Percentiles rank a stretch among this genome's conserved stretches.
phyloP scores from a whole-genome alignment of 2,113 vertebrate genomes.

The Xenopus laevis region DNA sequence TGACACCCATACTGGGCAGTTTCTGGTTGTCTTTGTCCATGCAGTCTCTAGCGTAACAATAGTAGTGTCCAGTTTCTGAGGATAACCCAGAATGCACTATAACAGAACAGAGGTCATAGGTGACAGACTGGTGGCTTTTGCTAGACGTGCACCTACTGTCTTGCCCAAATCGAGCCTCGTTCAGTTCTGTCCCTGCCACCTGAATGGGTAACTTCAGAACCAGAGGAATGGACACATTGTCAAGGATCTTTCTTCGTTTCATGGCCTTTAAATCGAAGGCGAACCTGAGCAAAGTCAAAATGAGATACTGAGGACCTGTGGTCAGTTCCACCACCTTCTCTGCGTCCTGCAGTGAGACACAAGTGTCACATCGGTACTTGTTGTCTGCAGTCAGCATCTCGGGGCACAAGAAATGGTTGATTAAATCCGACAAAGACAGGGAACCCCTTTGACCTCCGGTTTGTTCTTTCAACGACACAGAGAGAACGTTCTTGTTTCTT shows the following conservation, averaged over 20 bases:
- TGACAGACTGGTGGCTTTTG: conserved; percentile 48
- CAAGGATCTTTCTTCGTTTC: conserved; percentile 76
- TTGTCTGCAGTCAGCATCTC: conserved; percentile 74
- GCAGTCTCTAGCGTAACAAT: conserved; percentile 75
- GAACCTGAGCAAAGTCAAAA: conserved; percentile 73
- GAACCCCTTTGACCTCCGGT: conserved; percentile 49
- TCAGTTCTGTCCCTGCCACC: conserved; percentile 1
- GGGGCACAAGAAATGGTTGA: conserved; percentile 75
- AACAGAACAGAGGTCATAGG: conserved; percentile 73
- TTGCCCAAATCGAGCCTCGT: neutral
- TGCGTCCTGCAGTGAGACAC: conserved; percentile 70
- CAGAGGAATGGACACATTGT: conserved; percentile 66
- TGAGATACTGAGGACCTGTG: conserved; percentile 71
- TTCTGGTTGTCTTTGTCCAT: fast-evolving
- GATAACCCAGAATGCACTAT: conserved; percentile 76
- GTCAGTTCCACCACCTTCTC: conserved; percentile 75
- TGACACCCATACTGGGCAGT: fast-evolving
- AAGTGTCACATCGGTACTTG: conserved; percentile 72
- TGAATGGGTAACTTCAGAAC: conserved; percentile 68
- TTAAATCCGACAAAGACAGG: conserved; percentile 68
- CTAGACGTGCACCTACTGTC: conserved; percentile 12
- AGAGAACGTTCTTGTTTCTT: conserved; percentile 16
- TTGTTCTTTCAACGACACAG: conserved; percentile 10
- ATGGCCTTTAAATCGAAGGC: conserved; percentile 71
- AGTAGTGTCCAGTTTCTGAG: conserved; percentile 76